These are phyloP conservation scores for Microplitis manilae DNA, from an alignment of 2,888 invertebrate genomes.

Conservation along the genomic window DNA sequence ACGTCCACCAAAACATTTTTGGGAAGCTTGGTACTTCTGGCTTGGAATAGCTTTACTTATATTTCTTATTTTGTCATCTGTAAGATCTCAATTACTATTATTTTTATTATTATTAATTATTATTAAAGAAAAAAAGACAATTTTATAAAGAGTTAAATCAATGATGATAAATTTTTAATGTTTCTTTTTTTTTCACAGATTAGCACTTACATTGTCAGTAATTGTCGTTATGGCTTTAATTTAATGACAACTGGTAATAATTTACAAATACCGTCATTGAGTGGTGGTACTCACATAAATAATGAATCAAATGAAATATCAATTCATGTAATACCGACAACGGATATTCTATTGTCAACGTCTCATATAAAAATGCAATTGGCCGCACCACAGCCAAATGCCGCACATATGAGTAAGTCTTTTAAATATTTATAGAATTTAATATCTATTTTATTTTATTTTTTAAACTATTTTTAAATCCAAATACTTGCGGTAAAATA, in stretches of 20 bases:
- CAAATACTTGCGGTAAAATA: not conserved
- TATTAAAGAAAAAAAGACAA: not conserved
- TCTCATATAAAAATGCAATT: conserved; percentile 64
- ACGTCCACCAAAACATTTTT: conserved; percentile 63
- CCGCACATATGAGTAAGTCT: conserved; percentile 63
- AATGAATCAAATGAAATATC: conserved; percentile 62
- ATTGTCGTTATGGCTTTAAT: conserved; percentile 60
- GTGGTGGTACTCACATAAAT: conserved; percentile 44
- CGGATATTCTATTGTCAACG: conserved; percentile 53
- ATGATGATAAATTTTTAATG: conserved; percentile 7
- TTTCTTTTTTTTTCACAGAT: conserved; percentile 49
- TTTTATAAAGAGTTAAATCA: not conserved
- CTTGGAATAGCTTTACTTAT: conserved; percentile 62
- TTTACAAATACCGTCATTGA: conserved; percentile 47
- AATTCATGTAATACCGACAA: conserved; percentile 65
- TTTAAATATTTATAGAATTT: not conserved
- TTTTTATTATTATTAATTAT: not conserved
- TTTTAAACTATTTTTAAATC: not conserved
- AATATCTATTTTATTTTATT: not conserved
- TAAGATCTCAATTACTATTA: conserved; percentile 48
- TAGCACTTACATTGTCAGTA: conserved; percentile 61
- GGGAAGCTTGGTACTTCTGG: conserved; percentile 69
- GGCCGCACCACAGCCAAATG: conserved; percentile 61
- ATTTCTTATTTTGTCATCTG: conserved; percentile 63
- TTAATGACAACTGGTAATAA: conserved; percentile 53